Conservation (phyloP, 2,797 vertebrate genomes). For the Urocyon cinereoargenteus region DNA sequence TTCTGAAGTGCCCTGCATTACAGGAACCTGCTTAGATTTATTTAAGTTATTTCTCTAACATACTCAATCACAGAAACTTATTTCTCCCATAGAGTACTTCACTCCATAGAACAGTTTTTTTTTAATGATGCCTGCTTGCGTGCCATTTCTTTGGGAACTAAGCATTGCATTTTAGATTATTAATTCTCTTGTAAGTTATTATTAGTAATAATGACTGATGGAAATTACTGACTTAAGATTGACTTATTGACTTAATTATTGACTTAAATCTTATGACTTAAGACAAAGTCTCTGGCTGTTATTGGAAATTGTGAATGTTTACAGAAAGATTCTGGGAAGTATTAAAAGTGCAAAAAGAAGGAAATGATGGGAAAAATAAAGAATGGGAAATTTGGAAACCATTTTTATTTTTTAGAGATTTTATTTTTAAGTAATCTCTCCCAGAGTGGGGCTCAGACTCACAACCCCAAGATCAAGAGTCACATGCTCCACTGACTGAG, state of each 20-base stretch:
- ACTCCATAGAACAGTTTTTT: not conserved
- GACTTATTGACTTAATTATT: too few species aligned
- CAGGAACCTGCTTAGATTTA: not conserved
- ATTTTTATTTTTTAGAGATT: not conserved
- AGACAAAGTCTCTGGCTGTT: not conserved
- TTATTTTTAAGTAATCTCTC: not conserved
- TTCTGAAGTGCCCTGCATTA: not conserved
- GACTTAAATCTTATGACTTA: not conserved
- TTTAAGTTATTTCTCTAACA: constrained; percentile 9
- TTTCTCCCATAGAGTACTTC: not conserved
- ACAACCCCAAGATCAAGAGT: not conserved
- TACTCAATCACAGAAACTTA: not conserved
- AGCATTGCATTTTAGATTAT: constrained; percentile 10
- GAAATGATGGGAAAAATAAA: not conserved
- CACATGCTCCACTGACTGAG: not conserved
- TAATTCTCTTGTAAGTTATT: not conserved
- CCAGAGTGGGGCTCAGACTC: not conserved
- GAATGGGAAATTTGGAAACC: not conserved
- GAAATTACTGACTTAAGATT: not conserved
- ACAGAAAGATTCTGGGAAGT: not conserved
- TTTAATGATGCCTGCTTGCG: not conserved
- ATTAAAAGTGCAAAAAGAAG: not conserved
- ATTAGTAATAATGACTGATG: not conserved
- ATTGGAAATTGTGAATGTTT: not conserved
- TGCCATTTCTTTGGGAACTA: not conserved